Evolutionary conservation across 1,140 invertebrate genomes (phyloP).

Genomic region (Hycleus cichorii): DNA sequence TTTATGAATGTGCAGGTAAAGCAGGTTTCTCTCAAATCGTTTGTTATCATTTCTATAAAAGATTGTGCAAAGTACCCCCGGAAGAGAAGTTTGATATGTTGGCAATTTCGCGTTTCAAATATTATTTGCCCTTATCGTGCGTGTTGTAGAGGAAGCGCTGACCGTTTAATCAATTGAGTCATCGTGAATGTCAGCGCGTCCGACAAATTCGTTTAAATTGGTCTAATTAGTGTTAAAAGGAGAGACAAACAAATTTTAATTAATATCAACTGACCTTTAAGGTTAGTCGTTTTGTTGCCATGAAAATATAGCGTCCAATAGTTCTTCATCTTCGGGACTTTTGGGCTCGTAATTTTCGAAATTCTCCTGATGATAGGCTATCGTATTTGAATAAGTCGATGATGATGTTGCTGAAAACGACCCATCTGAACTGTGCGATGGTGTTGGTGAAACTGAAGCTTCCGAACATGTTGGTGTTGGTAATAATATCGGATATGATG

Average conservation of each 20-base stretch:
- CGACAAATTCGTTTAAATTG: no score
- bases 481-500: constrained; percentile 35
- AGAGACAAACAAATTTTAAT: constrained; percentile 1
- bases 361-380: constrained; percentile 49
- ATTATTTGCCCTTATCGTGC: no score
- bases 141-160: not conserved
- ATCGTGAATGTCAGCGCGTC: not conserved
- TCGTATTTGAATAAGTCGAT: constrained; percentile 42
- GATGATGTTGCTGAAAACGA: constrained; percentile 51
- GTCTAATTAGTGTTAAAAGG: no score
- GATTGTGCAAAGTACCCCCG: no score
- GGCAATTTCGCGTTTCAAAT: no score
- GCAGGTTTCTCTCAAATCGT: no score
- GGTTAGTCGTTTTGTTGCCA: constrained; percentile 58
- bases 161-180: not conserved
- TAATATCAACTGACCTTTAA: constrained; percentile 26
- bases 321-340: constrained; percentile 83
- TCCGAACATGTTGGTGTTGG: constrained; percentile 60
- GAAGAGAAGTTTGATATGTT: no score
- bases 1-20: no score
- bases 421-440: constrained; percentile 69
- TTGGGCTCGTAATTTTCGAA: constrained; percentile 74
- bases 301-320: constrained; percentile 81
- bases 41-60: no score
- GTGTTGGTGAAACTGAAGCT: constrained; percentile 68